Conservation (phyloP, 2,113 vertebrate species). For the Sinocyclocheilus anophthalmus region DNA sequence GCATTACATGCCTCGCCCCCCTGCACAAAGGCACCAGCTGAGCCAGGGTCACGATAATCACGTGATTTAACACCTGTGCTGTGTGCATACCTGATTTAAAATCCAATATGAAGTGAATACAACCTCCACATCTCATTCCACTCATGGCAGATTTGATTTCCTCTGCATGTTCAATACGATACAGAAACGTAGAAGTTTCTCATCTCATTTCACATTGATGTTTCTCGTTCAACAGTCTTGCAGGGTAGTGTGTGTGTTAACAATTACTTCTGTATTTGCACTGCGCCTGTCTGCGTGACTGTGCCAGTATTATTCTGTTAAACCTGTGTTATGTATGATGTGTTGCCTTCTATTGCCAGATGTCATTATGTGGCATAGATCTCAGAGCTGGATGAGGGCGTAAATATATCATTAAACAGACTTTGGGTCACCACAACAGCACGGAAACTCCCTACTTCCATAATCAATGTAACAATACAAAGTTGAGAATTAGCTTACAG, state of each 20-base stretch:
- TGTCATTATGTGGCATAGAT: not conserved
- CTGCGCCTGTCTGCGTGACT: not conserved
- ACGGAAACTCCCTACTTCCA: not conserved
- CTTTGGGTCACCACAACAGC: not conserved
- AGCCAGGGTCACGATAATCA: not conserved
- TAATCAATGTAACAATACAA: not conserved
- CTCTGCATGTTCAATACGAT: not conserved
- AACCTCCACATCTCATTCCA: not conserved
- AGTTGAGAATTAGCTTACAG: not conserved
- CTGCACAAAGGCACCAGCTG: slow-evolving; percentile 2
- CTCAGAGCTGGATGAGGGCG: not conserved
- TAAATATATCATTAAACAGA: not conserved
- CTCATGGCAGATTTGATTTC: not conserved
- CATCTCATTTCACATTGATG: slow-evolving; percentile 7
- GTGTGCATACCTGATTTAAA: not conserved
- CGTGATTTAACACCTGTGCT: not conserved
- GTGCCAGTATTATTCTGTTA: not conserved
- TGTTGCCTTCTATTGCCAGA: not conserved
- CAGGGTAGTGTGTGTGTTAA: not conserved
- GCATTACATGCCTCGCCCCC: slow-evolving; percentile 12
- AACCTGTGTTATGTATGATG: not conserved
- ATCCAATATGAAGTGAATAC: not conserved
- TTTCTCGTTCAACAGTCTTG: not conserved
- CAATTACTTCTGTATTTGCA: not conserved
- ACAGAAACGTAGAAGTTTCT: not conserved